These are phyloP conservation scores for Crypturellus undulatus DNA, from an alignment of 2,113 vertebrate species.

Conservation along the genomic window DNA sequence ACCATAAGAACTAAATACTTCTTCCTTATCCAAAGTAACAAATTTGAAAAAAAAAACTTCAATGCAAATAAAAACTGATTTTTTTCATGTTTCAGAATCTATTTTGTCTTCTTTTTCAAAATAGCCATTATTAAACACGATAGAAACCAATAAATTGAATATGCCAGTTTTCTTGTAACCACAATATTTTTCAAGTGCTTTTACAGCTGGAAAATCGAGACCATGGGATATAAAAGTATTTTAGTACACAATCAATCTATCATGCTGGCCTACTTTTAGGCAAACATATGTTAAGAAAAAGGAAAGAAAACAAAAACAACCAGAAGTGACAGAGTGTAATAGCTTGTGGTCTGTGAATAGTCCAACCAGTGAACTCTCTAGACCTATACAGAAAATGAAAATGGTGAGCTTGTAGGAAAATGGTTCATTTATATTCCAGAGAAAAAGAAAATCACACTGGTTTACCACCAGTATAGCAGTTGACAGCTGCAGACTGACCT, in stretches of 20 bases:
- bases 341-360: neutral
- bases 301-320: slow-evolving; percentile 46
- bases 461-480: neutral
- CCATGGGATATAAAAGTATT: slow-evolving; percentile 25
- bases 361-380: slow-evolving; percentile 24
- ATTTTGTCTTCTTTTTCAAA: neutral
- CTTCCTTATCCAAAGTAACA: neutral
- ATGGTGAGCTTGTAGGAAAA: neutral
- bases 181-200: neutral
- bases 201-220: slow-evolving; percentile 39
- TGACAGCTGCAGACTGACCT: neutral
- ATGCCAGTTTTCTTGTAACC: neutral
- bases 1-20: neutral
- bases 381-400: neutral
- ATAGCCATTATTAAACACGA: neutral
- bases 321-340: neutral
- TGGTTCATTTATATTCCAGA: neutral
- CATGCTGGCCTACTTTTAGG: slow-evolving; percentile 38
- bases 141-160: slow-evolving; percentile 7
- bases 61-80: neutral
- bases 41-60: neutral
- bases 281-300: slow-evolving; percentile 2
- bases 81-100: neutral
- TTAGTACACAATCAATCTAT: slow-evolving; percentile 46
- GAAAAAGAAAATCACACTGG: neutral